Evolutionary conservation across 2,113 vertebrate genomes (phyloP), one percentile per base, ranked within the genome.

Genomic region (Nothocercus nigrocapillus): DNA sequence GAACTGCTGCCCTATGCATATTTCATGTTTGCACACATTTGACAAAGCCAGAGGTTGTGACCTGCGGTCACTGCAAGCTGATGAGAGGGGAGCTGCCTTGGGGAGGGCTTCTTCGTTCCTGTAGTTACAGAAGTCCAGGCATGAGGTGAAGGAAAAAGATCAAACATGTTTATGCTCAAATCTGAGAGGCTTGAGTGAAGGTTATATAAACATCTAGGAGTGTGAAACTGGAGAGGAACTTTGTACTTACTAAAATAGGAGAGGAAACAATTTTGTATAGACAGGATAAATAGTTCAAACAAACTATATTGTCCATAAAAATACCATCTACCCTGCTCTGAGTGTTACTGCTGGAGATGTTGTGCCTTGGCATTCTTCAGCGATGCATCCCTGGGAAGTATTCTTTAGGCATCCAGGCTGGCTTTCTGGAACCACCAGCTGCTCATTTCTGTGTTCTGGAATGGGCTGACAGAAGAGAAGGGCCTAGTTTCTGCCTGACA

Each of bases 121-220:
- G 30, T 59, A 56, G 70, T 59, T 56, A 42, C 27, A 93, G 82
- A 82, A 88, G 84, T 72, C 69, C 56, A 51, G 1, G 11, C 73
- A 64, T 72, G 51, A 88, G 82, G 85, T 88, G 79, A 85, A 85
- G 76, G 75, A 53, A 91, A 80, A 62, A 61, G 32, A 83, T 78
- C 85, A 81, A 93, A 64, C 17, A 38, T 68, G 56, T 75, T 97
- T 92, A 56, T 84, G 73, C 53, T 96, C 83, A 91, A 67, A 83
- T 72, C 79, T 68, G n/a, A 58, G 34, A 61, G 87, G 51, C 42
- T n/a, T 63, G 22, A 77, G 42, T 70, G 88, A 84, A 93, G 85
- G 79, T 91, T 92, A 84, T 74, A 44, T 69, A 90, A 95, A 93
- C 40, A 85, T 36, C 49, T 59, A 47, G 3, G 17, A 80, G 28